Evolutionary conservation across 2,797 vertebrate genomes (phyloP).

Genomic region (Erpetoichthys calabaricus): DNA sequence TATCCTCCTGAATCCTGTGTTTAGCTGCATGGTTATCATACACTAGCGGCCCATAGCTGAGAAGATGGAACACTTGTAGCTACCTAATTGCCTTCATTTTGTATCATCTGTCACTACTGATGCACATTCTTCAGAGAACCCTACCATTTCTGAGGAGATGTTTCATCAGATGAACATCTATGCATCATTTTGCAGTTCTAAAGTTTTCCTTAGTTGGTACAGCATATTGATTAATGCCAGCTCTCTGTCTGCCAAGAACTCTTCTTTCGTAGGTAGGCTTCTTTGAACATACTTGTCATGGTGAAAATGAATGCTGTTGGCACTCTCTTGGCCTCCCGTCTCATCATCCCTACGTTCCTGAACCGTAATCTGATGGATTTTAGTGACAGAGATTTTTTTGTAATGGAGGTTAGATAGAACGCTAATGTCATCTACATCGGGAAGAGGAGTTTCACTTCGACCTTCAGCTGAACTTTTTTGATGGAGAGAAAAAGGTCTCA

Average conservation of each 20-base stretch:
- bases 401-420: constrained; percentile 10
- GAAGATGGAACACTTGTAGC: too few relatives aligned
- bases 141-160: neutral
- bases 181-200: neutral
- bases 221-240: constrained; percentile 12
- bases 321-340: neutral
- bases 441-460: neutral
- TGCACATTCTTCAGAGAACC: too few relatives aligned
- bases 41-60: too few relatives aligned
- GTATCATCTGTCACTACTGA: too few relatives aligned
- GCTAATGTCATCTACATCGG: constrained; percentile 5
- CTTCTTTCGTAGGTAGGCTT: constrained; percentile 8
- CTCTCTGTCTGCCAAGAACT: constrained; percentile 9
- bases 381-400: constrained; percentile 12
- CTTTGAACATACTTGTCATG: neutral
- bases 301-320: neutral
- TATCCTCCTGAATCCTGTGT: too few relatives aligned
- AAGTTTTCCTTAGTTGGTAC: constrained; percentile 9
- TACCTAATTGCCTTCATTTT: too few relatives aligned
- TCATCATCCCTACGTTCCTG: neutral
- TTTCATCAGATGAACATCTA: neutral
- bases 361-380: neutral
- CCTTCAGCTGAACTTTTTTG: too few relatives aligned
- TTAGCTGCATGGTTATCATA: too few relatives aligned
- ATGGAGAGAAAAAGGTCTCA: too few relatives aligned